Evolutionary conservation across 2,113 vertebrate species (phyloP).

Genomic region (Lucifuga dentata): DNA sequence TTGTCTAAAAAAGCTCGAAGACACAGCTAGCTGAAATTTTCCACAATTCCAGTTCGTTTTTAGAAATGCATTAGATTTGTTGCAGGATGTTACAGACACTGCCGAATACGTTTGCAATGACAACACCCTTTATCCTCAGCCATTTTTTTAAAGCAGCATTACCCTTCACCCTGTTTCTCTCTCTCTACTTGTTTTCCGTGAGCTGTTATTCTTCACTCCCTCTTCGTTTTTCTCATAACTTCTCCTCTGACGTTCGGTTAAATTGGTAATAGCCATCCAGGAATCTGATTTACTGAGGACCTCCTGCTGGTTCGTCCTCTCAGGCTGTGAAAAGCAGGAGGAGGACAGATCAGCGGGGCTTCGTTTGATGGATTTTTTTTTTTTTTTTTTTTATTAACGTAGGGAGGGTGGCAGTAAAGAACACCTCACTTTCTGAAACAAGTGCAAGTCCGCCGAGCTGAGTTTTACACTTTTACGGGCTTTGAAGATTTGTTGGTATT

Average conservation of each 20-base stretch:
- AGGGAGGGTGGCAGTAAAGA: no score
- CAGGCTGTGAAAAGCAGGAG: neutral
- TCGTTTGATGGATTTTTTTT: conserved; percentile 44
- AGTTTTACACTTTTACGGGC: no score
- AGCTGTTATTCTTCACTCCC: conserved; percentile 45
- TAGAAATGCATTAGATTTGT: neutral
- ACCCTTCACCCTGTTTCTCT: conserved; percentile 21
- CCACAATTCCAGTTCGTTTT: no score
- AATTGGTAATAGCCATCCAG: no score
- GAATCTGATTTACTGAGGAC: conserved; percentile 51
- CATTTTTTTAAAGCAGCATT: conserved; percentile 7
- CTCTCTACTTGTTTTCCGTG: conserved; percentile 17
- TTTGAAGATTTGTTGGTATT: no score
- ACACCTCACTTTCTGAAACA: no score
- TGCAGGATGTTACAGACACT: conserved; percentile 16
- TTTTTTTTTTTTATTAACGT: no score
- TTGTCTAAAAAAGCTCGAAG: no score
- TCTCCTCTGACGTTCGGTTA: conserved; percentile 29
- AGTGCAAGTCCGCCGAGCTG: no score
- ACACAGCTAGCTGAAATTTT: no score
- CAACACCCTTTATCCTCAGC: neutral
- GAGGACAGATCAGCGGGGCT: conserved; percentile 6
- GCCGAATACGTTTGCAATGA: conserved; percentile 12
- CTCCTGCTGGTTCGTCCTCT: conserved; percentile 38
- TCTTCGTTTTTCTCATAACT: conserved; percentile 24